Evolutionary conservation across 64 coral and sea anemone species (phyloP), one percentile per base, ranked within the genome.

Genomic region (Pachyseris speciosa): DNA sequence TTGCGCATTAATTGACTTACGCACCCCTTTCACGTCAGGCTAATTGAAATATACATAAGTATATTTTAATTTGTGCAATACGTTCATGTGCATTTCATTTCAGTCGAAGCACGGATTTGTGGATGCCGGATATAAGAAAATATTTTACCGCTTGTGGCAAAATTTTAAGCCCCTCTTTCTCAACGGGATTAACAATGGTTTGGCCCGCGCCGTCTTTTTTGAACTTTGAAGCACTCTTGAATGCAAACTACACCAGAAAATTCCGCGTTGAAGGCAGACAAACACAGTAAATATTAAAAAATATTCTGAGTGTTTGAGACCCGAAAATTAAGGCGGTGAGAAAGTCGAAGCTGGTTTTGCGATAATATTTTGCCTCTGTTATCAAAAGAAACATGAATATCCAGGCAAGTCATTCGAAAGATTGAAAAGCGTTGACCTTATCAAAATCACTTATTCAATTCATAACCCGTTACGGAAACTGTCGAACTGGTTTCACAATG

Each of bases 391-490:
- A 25, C 36, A 81, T 63, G 77, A 38, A 81, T 61, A 60, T 25
- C 53, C 33, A 81, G 9, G 4, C 22, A 40, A 40, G 9, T 63
- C 29, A n/a, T 40, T 61, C 40, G 77, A 61, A 80, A 80, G 76
- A 80, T 60, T 59, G 16, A 3, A 37, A 58, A 58, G 55, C 25
- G 17, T 41, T 61, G 53, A 81, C 51, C 34, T 40, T 81, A 81
- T 81, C 77, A 38, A 81, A 61, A 61, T 81, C 51, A 40, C 63
- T 59, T 61, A 61, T 81, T 81, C 77, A 61, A 81, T 61, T 61
- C 77, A 81, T 40, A 63, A 63, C 77, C 77, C 77, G 77, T 81
- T 39, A 61, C 77, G 77, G 77, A 81, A 71, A 81, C 77, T 63
- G 52, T 2, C n/a, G 9, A 37, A 39, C 52, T 27, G 53, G 31